phyloP scores from a whole-genome alignment of 1,140 invertebrate species.

The Megathymus violae region DNA sequence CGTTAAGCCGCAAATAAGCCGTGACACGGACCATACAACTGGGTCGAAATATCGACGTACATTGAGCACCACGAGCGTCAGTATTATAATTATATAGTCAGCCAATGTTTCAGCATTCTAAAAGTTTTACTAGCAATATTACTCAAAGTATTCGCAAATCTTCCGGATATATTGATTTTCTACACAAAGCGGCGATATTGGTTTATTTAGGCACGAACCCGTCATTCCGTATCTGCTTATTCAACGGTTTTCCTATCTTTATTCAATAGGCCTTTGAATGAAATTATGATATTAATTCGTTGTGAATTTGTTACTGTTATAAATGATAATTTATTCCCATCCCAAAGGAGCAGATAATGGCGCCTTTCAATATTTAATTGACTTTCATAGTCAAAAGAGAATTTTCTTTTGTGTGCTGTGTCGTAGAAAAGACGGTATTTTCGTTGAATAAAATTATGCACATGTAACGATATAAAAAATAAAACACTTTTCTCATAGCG shows the following conservation, averaged over 20 bases:
- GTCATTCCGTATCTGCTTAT: slow-evolving; percentile 34
- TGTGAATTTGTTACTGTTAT: slow-evolving; percentile 40
- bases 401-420: slow-evolving; percentile 14
- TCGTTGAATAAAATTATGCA: too few relatives aligned
- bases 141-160: too few relatives aligned
- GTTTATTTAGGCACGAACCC: slow-evolving; percentile 39
- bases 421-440: too few relatives aligned
- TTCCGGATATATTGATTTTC: not conserved
- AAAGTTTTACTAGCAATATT: too few relatives aligned
- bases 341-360: slow-evolving; percentile 22
- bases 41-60: too few relatives aligned
- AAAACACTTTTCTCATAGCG: too few relatives aligned
- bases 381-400: slow-evolving; percentile 22
- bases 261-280: slow-evolving; percentile 33
- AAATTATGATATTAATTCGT: slow-evolving; percentile 42
- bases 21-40: too few relatives aligned
- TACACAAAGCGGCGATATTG: slow-evolving; percentile 20
- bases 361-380: slow-evolving; percentile 32
- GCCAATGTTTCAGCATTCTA: too few relatives aligned
- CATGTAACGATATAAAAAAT: not conserved
- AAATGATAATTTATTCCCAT: slow-evolving; percentile 41
- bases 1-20: too few relatives aligned
- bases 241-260: slow-evolving; percentile 30
- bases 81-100: too few relatives aligned
- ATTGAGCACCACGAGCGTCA: too few relatives aligned